Base-by-base conservation (phyloP, 2,888 invertebrate species). In the Cartodere bifasciata region DNA sequence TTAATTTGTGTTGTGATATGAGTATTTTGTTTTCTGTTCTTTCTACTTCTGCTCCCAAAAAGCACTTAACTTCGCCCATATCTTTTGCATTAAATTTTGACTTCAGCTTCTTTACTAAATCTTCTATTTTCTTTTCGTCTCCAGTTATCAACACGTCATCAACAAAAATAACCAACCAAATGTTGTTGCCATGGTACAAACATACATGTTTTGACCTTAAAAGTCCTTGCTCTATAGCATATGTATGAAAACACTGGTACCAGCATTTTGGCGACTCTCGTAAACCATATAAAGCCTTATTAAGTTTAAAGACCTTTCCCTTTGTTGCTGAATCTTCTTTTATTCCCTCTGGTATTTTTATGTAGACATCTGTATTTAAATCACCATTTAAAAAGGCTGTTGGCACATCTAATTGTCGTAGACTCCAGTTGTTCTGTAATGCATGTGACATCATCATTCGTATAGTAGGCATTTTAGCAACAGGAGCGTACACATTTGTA, bases 401-500 rank as follows among this genome's bases (percentile, higher is more conserved):
- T 22, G 36, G 34, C 13, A 29, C 17, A 27, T 43, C 40, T 13
- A 40, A n/a, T 26, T 40, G 39, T 10, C 7, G 16, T 21, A 40
- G 26, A 7, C 24, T 25, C 32, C 22, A 37, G 17, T 31, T 17
- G 7, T 35, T 26, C 29, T 39, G 29, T 25, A 36, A n/a, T 16
- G 39, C 27, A 3, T 32, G 4, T 11, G 39, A 31, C n/a, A 42
- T 14, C 9, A 41, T 9, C 13, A 40, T 11, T 36, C 42, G 38
- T 20, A 42, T 32, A 16, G 35, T 40, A 6, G 31, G 27, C 11
- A 32, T 22, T 33, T 37, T 35, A 21, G 37, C 37, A 7, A 37
- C 34, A 26, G 41, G 36, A 29, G 41, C 12, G 33, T 40, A 35
- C 38, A 38, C 21, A n/a, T n/a, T n/a, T n/a, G n/a, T n/a, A n/a